Percentiles rank a stretch among this genome's conserved stretches.
These are phyloP conservation scores for Coptodon rendalli DNA, from an alignment of 2,113 vertebrate genomes.

Conservation along the genomic window DNA sequence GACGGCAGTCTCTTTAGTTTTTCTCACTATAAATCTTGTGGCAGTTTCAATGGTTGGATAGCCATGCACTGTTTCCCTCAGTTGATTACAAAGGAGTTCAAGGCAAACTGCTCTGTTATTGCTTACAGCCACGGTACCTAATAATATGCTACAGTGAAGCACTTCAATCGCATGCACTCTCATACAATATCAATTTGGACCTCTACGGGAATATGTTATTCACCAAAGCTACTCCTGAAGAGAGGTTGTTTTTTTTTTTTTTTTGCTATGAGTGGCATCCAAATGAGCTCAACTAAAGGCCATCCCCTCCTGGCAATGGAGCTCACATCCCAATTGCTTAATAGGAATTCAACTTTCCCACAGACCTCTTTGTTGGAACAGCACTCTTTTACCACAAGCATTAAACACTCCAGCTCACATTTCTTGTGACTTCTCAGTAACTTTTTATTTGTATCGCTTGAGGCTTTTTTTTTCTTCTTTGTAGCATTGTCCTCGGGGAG, in stretches of 20 bases:
- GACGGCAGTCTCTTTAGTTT: slow-evolving; percentile 46
- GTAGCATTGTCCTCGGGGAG: slow-evolving; percentile 23
- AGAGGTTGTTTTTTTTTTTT: neutral
- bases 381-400: slow-evolving; percentile 44
- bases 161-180: slow-evolving; percentile 48
- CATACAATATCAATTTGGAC: slow-evolving; percentile 55
- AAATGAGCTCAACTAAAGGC: slow-evolving; percentile 19
- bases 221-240: slow-evolving; percentile 11
- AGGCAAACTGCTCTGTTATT: slow-evolving; percentile 55
- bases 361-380: slow-evolving; percentile 47
- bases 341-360: slow-evolving; percentile 56
- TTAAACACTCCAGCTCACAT: slow-evolving; percentile 46
- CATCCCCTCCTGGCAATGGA: slow-evolving; percentile 1
- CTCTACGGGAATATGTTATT: slow-evolving; percentile 41
- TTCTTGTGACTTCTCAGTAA: slow-evolving; percentile 42
- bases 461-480: neutral
- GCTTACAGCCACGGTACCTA: slow-evolving; percentile 49
- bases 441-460: slow-evolving; percentile 46
- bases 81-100: slow-evolving; percentile 63
- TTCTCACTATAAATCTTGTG: slow-evolving; percentile 68
- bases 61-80: slow-evolving; percentile 39
- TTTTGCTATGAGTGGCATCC: slow-evolving; percentile 24
- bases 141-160: slow-evolving; percentile 32
- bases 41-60: slow-evolving; percentile 53
- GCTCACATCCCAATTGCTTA: slow-evolving; percentile 42